These are phyloP conservation scores for Drosophila fuyamai DNA, from an alignment of 1,140 invertebrate species.

Conservation along the genomic window DNA sequence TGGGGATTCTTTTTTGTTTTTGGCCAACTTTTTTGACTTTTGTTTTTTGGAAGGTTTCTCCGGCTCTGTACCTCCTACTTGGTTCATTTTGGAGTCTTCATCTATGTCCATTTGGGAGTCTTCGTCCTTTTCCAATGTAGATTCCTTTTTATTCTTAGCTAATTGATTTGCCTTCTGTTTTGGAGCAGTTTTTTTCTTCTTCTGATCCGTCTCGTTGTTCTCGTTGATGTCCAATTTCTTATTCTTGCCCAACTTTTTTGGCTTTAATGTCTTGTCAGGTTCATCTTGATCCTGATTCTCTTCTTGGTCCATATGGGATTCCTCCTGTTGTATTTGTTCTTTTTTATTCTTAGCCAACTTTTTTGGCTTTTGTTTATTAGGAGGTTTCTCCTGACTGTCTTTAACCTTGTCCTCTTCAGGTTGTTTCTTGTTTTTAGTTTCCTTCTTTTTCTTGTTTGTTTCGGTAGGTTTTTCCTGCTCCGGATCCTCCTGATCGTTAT, in stretches of 20 bases:
- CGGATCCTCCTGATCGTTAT: not conserved
- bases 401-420: not conserved
- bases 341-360: slow-evolving; percentile 24
- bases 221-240: not conserved
- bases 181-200: not conserved
- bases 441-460: not conserved
- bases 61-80: not conserved
- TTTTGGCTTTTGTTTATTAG: not conserved
- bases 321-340: not conserved
- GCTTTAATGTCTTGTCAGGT: not conserved
- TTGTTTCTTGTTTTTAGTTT: not conserved
- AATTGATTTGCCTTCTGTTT: slow-evolving; percentile 33
- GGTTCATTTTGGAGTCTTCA: not conserved
- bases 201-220: not conserved
- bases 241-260: not conserved
- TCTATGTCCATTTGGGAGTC: not conserved
- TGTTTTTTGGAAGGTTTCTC: not conserved
- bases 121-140: not conserved
- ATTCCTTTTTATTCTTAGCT: not conserved
- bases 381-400: not conserved
- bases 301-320: not conserved
- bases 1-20: not conserved
- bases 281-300: too few relatives aligned
- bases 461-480: slow-evolving; percentile 13
- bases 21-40: not conserved